These are phyloP conservation scores for Ophion ellenae DNA, from an alignment of 2,888 invertebrate genomes.

Conservation along the genomic window DNA sequence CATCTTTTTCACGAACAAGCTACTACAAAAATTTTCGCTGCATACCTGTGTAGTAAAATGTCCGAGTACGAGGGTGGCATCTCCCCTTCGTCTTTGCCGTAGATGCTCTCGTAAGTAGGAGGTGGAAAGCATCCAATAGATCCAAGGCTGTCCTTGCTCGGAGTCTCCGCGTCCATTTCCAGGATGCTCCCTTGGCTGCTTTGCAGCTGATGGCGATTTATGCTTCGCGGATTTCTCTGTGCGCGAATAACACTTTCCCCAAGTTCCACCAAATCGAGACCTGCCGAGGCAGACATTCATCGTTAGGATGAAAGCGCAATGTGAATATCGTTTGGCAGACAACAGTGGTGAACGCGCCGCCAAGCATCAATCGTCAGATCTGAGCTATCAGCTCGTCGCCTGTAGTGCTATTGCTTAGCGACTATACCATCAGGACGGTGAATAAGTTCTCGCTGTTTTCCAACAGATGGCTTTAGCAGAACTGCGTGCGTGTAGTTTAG, in stretches of 20 bases:
- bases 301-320: no score
- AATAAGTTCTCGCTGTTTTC: no score
- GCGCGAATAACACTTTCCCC: constrained; percentile 85
- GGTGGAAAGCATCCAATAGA: constrained; percentile 85
- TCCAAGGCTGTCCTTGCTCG: constrained; percentile 85
- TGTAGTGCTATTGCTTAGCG: no score
- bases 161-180: constrained; percentile 84
- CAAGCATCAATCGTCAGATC: no score
- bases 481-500: no score
- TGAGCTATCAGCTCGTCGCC: no score
- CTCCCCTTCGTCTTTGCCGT: constrained; percentile 82
- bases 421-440: not conserved
- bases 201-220: constrained; percentile 83
- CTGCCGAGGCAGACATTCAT: constrained; percentile 64
- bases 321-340: not conserved
- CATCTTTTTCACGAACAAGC: not conserved
- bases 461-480: no score
- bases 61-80: constrained; percentile 82
- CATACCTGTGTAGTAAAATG: constrained; percentile 79
- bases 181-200: constrained; percentile 80
- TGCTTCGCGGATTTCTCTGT: constrained; percentile 79
- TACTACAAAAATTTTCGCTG: not conserved
- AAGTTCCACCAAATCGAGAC: constrained; percentile 85
- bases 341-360: no score
- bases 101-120: constrained; percentile 85